Base-by-base conservation (phyloP, 2,888 invertebrate species). In the Stramonita haemastoma region DNA sequence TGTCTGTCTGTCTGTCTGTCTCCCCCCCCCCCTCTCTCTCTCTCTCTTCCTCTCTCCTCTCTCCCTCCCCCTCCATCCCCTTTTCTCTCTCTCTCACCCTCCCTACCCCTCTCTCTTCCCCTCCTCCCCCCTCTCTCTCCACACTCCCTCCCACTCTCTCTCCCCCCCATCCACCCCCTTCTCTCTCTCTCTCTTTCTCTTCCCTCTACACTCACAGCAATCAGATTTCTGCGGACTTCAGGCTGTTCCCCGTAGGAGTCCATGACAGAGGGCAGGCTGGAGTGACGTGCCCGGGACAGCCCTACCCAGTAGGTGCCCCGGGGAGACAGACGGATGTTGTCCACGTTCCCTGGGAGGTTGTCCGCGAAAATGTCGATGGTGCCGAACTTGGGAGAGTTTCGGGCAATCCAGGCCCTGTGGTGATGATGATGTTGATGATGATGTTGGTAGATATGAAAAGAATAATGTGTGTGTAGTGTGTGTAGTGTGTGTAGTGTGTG, bases 301-400 rank as follows among this genome's bases (percentile, higher is more conserved):
- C 95, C 96, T 0, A 96, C 95, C 96, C 96, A 96, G 92, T 96
- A 96, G 29, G 95, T 96, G 6, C 96, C 96, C 6, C 93, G 92
- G 88, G 93, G 93, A 8, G 87, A 73, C 29, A 91, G 91, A 8
- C 96, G 94, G 77, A 97, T 96, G 94, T 98, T 98, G 96, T 98
- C 98, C 0, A 98, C 97, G 93, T 96, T 92, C 6, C 96, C 97
- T 5, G 97, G 97, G 19, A 97, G 91, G 88, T 98, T 98, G 93
- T 98, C 97, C 6, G 97, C 96, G 77, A 89, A 89, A 2, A 34
- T 70, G 26, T 89, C 89, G 46, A 89, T 89, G 22, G 83, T 66
- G 46, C 89, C 89, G 15, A 36, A 46, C 85, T 73, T 84, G 70
- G 85, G 85, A 4, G 89, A 84, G 32, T 22, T 57, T 34, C 26